Base-by-base conservation (phyloP, 2,888 invertebrate species). In the Drosophila quinaria region DNA sequence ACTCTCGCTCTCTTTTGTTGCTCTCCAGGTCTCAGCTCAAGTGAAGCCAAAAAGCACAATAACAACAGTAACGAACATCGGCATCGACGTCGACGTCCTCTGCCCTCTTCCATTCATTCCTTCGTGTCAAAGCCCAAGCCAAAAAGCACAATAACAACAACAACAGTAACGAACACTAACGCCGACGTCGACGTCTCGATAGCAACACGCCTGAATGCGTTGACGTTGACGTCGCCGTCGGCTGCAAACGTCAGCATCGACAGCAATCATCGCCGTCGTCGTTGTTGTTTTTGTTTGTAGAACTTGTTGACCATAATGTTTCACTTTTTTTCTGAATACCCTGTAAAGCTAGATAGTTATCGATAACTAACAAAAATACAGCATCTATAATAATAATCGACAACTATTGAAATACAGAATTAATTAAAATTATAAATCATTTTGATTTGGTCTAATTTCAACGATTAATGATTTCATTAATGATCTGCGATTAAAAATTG, bases 251-350 rank as follows among this genome's bases (percentile, higher is more conserved):
- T 42, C 62, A 51, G 44, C 81, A 49, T 29, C 78, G 54, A 33
- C 61, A 54, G 61, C 66, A 39, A 65, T 61, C 68, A 49, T 19
- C 17, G 56, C 46, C 15, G 46, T 35, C 37, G 71, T 5, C 19
- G 70, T n/a, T 31, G 54, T 10, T 9, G 41, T 33, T 39, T 49
- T 42, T 51, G 65, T 60, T 62, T 39, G 56, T 71, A 79, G 77
- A 76, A 80, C 70, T 78, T 69, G 73, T 65, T 79, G 80, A 67
- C 74, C 79, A 80, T 89, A 88, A 86, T 86, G 76, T 83, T 80
- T 74, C 66, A 76, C 70, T 78, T 88, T 61, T 51, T 64, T 63
- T 8, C 17, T 13, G 17, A 2, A 77, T 72, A 77, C 74, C 59
- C 72, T 62, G 37, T 37, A 39, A n/a, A 62, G 9, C 19, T 37